Percentiles rank a stretch among this genome's conserved stretches.
phyloP scores from a whole-genome alignment of 2,113 vertebrate genomes.

The Lycocorax pyrrhopterus region DNA sequence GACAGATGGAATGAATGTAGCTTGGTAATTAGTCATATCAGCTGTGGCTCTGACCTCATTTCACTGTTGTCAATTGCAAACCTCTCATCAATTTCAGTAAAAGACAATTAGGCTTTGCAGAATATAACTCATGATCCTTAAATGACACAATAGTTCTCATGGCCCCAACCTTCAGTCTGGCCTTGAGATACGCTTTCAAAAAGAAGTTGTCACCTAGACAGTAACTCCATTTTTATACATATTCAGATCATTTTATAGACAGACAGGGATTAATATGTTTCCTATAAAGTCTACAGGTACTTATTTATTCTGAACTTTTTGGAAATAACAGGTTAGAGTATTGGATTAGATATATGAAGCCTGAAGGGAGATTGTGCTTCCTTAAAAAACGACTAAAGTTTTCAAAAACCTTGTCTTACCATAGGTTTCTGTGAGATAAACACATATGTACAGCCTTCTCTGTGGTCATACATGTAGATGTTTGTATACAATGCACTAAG shows the following conservation, averaged over 20 bases:
- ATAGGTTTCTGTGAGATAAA: neutral
- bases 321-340: neutral
- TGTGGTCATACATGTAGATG: accelerated
- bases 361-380: neutral
- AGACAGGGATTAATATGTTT: neutral
- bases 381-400: neutral
- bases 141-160: neutral
- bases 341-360: neutral
- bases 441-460: neutral
- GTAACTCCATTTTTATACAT: neutral
- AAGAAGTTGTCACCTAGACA: neutral
- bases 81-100: neutral
- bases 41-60: neutral
- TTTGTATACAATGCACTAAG: neutral
- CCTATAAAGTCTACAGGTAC: neutral
- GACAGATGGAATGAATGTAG: slow-evolving; percentile 3
- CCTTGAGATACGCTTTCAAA: neutral
- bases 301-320: neutral
- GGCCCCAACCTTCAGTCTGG: neutral
- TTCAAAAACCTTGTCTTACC: neutral
- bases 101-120: neutral
- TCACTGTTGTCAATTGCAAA: neutral
- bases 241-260: neutral
- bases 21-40: slow-evolving; percentile 17
- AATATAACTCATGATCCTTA: neutral